Percentiles rank a stretch among this genome's conserved stretches.
Conservation (phyloP, 1,140 invertebrate genomes). For the Aradophagus sp. region DNA sequence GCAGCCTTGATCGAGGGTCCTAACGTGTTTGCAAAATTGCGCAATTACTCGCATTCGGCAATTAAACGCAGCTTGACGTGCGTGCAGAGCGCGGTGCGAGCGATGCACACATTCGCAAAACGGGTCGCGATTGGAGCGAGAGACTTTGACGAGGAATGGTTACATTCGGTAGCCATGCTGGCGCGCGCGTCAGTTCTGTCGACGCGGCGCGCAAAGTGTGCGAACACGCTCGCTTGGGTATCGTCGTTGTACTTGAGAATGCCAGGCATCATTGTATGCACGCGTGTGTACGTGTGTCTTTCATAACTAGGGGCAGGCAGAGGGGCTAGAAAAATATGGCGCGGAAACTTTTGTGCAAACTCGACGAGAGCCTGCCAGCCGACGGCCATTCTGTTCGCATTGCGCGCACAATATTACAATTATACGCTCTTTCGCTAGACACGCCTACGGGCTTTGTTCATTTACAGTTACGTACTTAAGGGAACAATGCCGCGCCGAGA, state of each 20-base stretch:
- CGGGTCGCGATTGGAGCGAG: too few relatives aligned
- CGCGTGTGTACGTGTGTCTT: constrained; percentile 42
- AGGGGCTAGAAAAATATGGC: constrained; percentile 59
- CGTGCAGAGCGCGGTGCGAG: too few relatives aligned
- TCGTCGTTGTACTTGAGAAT: constrained; percentile 42
- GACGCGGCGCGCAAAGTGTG: constrained; percentile 20
- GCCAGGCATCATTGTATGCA: constrained; percentile 22
- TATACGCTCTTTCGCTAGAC: constrained; percentile 55
- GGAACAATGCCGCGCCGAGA: constrained; percentile 31
- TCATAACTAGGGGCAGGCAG: constrained; percentile 50
- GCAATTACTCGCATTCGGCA: too few relatives aligned
- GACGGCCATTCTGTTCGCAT: constrained; percentile 57
- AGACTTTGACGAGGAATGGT: constrained; percentile 15
- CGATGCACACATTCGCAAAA: too few relatives aligned
- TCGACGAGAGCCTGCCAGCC: constrained; percentile 53
- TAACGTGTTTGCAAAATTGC: too few relatives aligned
- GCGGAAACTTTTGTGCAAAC: constrained; percentile 58
- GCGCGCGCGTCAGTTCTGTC: constrained; percentile 33
- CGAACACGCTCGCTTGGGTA: constrained; percentile 26
- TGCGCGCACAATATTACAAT: constrained; percentile 57
- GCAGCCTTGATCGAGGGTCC: too few relatives aligned
- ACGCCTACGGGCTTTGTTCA: constrained; percentile 57
- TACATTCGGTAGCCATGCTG: constrained; percentile 50
- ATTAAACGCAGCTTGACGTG: too few relatives aligned
- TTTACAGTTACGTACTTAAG: constrained; percentile 54